phyloP scores from a whole-genome alignment of 2,113 vertebrate species.

The Origma solitaria region DNA sequence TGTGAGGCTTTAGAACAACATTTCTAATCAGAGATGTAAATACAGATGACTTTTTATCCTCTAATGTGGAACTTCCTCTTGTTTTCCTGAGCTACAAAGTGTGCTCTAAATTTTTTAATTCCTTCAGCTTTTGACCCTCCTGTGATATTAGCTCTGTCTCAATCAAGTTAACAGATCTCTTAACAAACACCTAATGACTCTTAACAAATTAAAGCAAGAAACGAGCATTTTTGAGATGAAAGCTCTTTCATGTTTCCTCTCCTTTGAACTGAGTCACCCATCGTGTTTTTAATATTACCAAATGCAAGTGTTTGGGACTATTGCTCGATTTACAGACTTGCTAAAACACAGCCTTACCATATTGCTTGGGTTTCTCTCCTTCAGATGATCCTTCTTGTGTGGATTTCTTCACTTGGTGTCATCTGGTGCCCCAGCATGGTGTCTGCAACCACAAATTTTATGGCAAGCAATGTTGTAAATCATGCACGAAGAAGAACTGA shows the following conservation, averaged over 20 bases:
- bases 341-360: background rate
- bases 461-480: constrained; percentile 92
- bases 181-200: background rate
- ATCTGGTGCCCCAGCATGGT: constrained; percentile 90
- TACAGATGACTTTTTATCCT: background rate
- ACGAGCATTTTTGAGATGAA: background rate
- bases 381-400: constrained; percentile 83
- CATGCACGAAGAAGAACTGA: constrained; percentile 84
- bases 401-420: constrained; percentile 93
- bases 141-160: background rate
- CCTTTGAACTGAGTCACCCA: background rate
- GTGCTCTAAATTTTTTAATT: background rate
- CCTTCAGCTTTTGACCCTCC: background rate
- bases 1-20: background rate
- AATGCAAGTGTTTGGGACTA: background rate
- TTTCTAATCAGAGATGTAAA: background rate
- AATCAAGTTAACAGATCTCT: background rate
- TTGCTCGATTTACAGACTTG: background rate
- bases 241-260: background rate
- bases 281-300: background rate
- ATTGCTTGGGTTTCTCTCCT: background rate
- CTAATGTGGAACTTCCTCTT: background rate
- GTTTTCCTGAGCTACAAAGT: background rate
- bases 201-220: background rate
- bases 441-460: constrained; percentile 98